Evolutionary conservation across 2,888 invertebrate genomes (phyloP), one percentile per base, ranked within the genome.

Genomic region (Lasiommata megera): DNA sequence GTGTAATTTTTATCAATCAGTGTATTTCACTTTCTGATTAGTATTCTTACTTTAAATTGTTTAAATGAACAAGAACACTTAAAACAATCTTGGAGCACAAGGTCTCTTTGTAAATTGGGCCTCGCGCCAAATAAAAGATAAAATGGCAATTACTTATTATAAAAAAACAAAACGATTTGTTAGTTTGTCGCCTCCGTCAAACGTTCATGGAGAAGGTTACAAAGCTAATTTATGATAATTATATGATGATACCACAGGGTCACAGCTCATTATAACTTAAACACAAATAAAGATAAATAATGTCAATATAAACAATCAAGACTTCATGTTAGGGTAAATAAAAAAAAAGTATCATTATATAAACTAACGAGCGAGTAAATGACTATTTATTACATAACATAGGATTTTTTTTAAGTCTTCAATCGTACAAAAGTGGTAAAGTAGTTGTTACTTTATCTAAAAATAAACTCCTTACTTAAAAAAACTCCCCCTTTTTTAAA

Each of bases 161-260:
- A 11, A 12, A 36, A 36, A 12, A 41, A 18, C 9, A 41, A 17
- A 41, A 41, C 11, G 40, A 40, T 43, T 23, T 23, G 23, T 28
- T 23, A 43, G 23, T 12, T 43, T 43, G 28, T 28, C 43, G n/a
- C 12, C 46, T 44, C 43, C 14, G n/a, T 8, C 28, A 34, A 41
- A 48, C 5, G 36, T 28, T 50, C 40, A 17, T 48, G 16, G 29
- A 40, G 55, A 47, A 48, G 47, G 47, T 29, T 29, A 29, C 16
- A 7, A 16, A 16, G 31, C 46, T 36, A 36, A 48, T 56, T 56
- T 9, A 36, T 43, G 50, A 41, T 51, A 51, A 50, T 43, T 40
- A 18, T 14, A 29, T 31, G 31, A 17, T 18, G 40, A 12, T 38
- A 31, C 14, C 9, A 43, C 51, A 51, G 29, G 37, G 51, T 51